Evolutionary conservation across 1,140 invertebrate genomes (phyloP).

Genomic region (Lordiphosa clarofinis): DNA sequence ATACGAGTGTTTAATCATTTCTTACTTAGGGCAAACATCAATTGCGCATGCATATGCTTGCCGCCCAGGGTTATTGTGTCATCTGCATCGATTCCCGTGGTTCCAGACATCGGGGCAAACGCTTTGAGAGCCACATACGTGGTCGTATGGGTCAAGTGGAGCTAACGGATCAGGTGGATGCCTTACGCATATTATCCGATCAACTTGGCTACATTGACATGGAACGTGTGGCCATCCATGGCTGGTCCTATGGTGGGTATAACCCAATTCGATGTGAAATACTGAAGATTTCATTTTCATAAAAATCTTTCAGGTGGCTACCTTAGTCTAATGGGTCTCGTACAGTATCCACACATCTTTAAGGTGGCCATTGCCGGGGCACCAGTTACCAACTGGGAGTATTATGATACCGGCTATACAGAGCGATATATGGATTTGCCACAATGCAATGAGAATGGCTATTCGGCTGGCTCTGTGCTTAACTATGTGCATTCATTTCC

Average conservation of each 20-base stretch:
- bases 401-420: constrained; percentile 95
- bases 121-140: constrained; percentile 94
- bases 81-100: constrained; percentile 95
- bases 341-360: constrained; percentile 90
- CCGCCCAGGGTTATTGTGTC: constrained; percentile 97
- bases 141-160: constrained; percentile 96
- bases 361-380: constrained; percentile 97
- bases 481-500: constrained; percentile 92
- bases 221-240: constrained; percentile 95
- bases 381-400: constrained; percentile 97
- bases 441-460: constrained; percentile 88
- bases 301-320: constrained; percentile 83
- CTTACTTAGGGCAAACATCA: constrained; percentile 89
- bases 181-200: constrained; percentile 92
- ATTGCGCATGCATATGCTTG: constrained; percentile 95
- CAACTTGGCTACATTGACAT: constrained; percentile 94
- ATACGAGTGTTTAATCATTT: too few species aligned
- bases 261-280: too few species aligned
- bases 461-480: constrained; percentile 88
- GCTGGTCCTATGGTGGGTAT: constrained; percentile 96
- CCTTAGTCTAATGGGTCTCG: constrained; percentile 91
- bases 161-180: constrained; percentile 97
- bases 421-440: constrained; percentile 98
- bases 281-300: too few species aligned
- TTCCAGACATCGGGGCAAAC: constrained; percentile 93